Evolutionary conservation across 2,888 invertebrate genomes (phyloP).

Genomic region (Mechanitis messenoides): DNA sequence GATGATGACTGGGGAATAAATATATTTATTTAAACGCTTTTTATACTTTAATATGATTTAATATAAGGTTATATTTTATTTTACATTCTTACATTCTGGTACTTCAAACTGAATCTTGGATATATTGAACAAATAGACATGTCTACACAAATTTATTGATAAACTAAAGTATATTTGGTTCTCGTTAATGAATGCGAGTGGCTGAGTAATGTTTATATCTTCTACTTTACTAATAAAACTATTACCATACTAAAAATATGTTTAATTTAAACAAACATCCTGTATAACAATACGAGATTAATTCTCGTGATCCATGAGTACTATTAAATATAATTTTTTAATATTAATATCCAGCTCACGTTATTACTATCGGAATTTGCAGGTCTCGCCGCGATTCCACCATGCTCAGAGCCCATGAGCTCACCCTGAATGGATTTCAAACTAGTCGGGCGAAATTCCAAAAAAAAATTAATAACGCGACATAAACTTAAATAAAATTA

Average conservation of each 20-base stretch:
- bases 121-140: slow-evolving; percentile 52
- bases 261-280: slow-evolving; percentile 21
- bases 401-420: no score
- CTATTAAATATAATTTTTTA: no score
- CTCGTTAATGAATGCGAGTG: slow-evolving; percentile 71
- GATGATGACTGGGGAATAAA: slow-evolving; percentile 96
- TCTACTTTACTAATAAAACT: slow-evolving; percentile 72
- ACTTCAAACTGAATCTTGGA: slow-evolving; percentile 61
- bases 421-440: no score
- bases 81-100: slow-evolving; percentile 47
- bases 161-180: slow-evolving; percentile 57
- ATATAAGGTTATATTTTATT: slow-evolving; percentile 52
- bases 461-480: neutral
- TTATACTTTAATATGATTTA: slow-evolving; percentile 58
- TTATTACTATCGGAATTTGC: no score
- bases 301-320: no score
- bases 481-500: slow-evolving; percentile 25
- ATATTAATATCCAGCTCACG: no score
- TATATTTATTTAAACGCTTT: slow-evolving; percentile 43
- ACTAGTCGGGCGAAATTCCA: no score
- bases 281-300: no score
- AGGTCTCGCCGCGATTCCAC: no score
- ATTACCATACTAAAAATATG: slow-evolving; percentile 58
- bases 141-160: slow-evolving; percentile 28
- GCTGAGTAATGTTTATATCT: slow-evolving; percentile 72